Evolutionary conservation across 2,797 vertebrate genomes (phyloP).

Genomic region (Lagorchestes hirsutus): DNA sequence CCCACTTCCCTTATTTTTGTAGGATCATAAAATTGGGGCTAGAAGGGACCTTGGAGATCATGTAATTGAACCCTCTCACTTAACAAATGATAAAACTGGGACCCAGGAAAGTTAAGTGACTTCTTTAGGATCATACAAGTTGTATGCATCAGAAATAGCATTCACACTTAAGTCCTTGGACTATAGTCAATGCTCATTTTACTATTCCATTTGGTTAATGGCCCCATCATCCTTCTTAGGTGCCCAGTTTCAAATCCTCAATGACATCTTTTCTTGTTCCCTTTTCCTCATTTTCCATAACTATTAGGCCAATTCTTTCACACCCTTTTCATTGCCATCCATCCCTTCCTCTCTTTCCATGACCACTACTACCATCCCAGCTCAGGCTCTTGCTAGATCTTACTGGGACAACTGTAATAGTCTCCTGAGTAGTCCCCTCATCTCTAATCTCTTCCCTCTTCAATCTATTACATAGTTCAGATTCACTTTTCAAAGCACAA

Average conservation of each 20-base stretch:
- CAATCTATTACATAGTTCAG: neutral
- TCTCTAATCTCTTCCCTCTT: neutral
- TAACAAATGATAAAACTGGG: neutral
- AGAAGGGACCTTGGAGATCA: neutral
- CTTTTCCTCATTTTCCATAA: slow-evolving; percentile 9
- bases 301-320: neutral
- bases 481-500: neutral
- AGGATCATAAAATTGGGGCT: too few relatives aligned
- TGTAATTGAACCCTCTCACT: neutral
- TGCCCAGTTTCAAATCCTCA: neutral
- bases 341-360: neutral
- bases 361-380: neutral
- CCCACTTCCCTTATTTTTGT: neutral
- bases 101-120: neutral
- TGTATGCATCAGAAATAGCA: neutral
- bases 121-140: neutral
- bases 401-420: neutral
- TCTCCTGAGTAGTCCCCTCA: neutral
- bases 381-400: neutral
- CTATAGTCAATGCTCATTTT: neutral
- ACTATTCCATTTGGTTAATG: neutral
- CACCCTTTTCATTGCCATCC: neutral
- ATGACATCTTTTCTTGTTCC: neutral
- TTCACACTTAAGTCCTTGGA: neutral
- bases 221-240: neutral